Conservation (phyloP, 1,140 invertebrate species). For the Papilio glaucus region DNA sequence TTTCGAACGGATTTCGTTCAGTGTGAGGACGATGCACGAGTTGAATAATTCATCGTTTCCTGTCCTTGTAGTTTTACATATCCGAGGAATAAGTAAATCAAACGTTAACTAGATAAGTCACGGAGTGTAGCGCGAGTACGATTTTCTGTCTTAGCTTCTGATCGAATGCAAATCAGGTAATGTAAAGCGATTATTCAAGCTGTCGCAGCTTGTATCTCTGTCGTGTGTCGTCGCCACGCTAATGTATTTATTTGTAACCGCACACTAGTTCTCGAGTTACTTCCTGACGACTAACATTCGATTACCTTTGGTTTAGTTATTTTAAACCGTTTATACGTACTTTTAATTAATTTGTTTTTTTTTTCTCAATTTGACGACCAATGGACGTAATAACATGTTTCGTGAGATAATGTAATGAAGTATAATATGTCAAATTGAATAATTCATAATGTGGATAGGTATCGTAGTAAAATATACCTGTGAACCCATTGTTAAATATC, state of each 20-base stretch:
- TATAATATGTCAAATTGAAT: constrained; percentile 18
- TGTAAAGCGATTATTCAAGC: constrained; percentile 34
- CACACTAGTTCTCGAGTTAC: constrained; percentile 37
- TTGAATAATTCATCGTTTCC: constrained; percentile 63
- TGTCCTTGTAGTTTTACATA: constrained; percentile 57
- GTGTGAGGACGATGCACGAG: constrained; percentile 49
- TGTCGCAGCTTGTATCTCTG: constrained; percentile 24
- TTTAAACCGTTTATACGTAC: constrained; percentile 7
- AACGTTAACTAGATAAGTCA: constrained; percentile 32
- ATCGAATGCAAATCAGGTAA: constrained; percentile 38
- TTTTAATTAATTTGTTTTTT: constrained; percentile 1
- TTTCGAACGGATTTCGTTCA: constrained; percentile 51
- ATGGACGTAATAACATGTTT: constrained; percentile 17
- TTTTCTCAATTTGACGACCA: too few species aligned
- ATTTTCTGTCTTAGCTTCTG: neutral
- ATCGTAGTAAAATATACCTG: constrained; percentile 30
- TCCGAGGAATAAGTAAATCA: constrained; percentile 45
- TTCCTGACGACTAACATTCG: constrained; percentile 26
- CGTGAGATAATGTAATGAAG: neutral
- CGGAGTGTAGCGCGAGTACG: neutral
- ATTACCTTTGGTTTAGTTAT: constrained; percentile 31
- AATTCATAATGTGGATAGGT: neutral
- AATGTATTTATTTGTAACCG: constrained; percentile 43
- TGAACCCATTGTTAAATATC: constrained; percentile 6
- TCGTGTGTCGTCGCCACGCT: constrained; percentile 31